These are phyloP conservation scores for Salminus brasiliensis DNA, from an alignment of 2,113 vertebrate species.

Conservation along the genomic window DNA sequence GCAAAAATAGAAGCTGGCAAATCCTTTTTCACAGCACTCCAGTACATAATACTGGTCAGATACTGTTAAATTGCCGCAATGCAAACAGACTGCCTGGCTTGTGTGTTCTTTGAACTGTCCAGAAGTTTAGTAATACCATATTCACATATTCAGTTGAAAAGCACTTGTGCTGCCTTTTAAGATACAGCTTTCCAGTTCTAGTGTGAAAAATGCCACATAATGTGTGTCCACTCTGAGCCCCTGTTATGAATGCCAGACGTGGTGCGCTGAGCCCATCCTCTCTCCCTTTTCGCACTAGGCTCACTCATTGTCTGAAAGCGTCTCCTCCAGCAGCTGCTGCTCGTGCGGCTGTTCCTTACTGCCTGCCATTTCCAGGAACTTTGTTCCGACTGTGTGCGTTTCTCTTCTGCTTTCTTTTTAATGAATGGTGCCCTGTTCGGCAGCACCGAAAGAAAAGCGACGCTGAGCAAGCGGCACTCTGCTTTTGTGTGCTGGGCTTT, in stretches of 20 bases:
- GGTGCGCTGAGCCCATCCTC: conserved; percentile 19
- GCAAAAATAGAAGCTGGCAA: too few relatives aligned
- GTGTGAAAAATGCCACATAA: conserved; percentile 3
- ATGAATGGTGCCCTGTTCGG: conserved; percentile 35
- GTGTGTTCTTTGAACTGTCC: not conserved
- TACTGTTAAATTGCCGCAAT: too few relatives aligned
- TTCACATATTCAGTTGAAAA: not conserved
- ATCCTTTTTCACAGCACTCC: too few relatives aligned
- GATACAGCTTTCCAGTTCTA: not conserved
- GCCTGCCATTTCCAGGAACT: conserved; percentile 44
- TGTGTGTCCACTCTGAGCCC: not conserved
- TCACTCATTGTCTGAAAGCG: conserved; percentile 29
- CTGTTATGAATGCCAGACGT: conserved; percentile 20
- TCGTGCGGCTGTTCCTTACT: conserved; percentile 45
- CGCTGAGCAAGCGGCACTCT: not conserved
- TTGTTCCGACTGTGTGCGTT: conserved; percentile 16
- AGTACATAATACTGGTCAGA: too few relatives aligned
- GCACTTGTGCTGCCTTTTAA: not conserved
- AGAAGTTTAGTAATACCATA: not conserved
- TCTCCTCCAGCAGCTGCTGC: conserved; percentile 45
- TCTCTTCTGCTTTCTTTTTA: conserved; percentile 19
- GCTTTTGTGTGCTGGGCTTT: conserved; percentile 29
- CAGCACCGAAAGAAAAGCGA: conserved; percentile 1
- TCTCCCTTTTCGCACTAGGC: conserved; percentile 27
- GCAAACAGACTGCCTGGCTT: too few relatives aligned